These are phyloP conservation scores for Heterodera filipjevi DNA, from an alignment of 2,888 invertebrate species.

Conservation along the genomic window DNA sequence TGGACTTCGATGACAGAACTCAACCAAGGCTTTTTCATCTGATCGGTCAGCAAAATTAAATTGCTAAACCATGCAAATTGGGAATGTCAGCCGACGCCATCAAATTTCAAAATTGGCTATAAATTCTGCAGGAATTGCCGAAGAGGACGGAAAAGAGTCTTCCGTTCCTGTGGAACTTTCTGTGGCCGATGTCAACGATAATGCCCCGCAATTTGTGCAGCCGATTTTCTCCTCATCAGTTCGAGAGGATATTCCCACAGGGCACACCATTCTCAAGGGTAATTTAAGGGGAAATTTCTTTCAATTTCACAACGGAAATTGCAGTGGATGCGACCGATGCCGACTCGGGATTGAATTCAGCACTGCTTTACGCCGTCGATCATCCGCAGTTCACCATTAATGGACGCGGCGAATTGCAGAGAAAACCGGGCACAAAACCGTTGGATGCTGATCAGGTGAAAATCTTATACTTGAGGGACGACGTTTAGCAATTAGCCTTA, in stretches of 20 bases:
- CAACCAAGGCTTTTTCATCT: constrained; percentile 91
- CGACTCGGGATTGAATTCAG: constrained; percentile 94
- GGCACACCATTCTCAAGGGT: constrained; percentile 86
- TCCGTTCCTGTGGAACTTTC: constrained; percentile 49
- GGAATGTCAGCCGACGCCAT: too few species aligned
- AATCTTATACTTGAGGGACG: too few species aligned
- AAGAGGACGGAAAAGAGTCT: constrained; percentile 87
- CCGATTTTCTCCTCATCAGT: constrained; percentile 96
- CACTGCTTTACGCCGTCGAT: constrained; percentile 86
- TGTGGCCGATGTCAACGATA: constrained; percentile 58
- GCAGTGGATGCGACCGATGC: constrained; percentile 56
- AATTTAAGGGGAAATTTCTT: neutral
- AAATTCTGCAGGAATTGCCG: constrained; percentile 76
- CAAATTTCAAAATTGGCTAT: neutral
- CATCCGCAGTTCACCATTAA: constrained; percentile 94
- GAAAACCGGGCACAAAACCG: constrained; percentile 75
- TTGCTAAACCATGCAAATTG: too few species aligned
- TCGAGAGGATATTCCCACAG: constrained; percentile 88
- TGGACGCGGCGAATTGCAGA: constrained; percentile 82
- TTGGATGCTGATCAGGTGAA: constrained; percentile 83
- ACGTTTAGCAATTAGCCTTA: neutral
- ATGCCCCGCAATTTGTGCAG: constrained; percentile 68
- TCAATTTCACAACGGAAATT: constrained; percentile 17
- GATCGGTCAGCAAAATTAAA: constrained; percentile 64
- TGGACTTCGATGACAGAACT: constrained; percentile 93